phyloP scores from a whole-genome alignment of 2,888 invertebrate species.

The Nephrotoma flavescens region DNA sequence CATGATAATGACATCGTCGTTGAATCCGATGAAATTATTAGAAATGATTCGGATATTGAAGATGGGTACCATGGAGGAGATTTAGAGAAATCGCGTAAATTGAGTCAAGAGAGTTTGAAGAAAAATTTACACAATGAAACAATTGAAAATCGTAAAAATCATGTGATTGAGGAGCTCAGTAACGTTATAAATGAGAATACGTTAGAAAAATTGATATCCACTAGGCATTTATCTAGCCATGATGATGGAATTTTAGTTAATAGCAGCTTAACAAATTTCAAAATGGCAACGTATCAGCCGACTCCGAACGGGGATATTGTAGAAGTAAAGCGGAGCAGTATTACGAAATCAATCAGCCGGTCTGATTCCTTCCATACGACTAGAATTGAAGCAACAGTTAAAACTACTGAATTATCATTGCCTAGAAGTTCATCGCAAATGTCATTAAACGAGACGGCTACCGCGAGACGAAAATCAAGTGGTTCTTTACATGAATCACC shows the following conservation, averaged over 20 bases:
- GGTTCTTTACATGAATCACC: constrained; percentile 31
- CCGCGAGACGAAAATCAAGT: constrained; percentile 24
- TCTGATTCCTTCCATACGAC: constrained; percentile 29
- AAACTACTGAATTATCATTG: constrained; percentile 7
- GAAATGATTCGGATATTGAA: constrained; percentile 16
- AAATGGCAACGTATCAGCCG: neutral
- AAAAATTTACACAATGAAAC: neutral
- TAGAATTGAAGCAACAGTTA: constrained; percentile 2
- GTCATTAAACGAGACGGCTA: constrained; percentile 19
- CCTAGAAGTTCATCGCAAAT: constrained; percentile 26
- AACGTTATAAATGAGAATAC: constrained; percentile 22
- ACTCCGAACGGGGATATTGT: neutral
- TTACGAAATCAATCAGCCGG: constrained; percentile 17
- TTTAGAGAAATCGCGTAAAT: neutral
- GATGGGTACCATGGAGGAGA: constrained; percentile 16
- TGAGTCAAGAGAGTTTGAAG: neutral
- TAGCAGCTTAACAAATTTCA: neutral
- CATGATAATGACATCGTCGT: neutral
- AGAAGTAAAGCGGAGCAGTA: neutral
- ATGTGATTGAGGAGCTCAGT: constrained; percentile 23
- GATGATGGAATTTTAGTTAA: constrained; percentile 10
- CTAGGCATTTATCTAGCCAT: constrained; percentile 12
- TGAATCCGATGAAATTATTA: neutral
- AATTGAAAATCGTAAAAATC: constrained; percentile 11
- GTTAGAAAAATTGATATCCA: constrained; percentile 20